Evolutionary conservation across 2,888 invertebrate species (phyloP).

Genomic region (Orthosia gracilis): DNA sequence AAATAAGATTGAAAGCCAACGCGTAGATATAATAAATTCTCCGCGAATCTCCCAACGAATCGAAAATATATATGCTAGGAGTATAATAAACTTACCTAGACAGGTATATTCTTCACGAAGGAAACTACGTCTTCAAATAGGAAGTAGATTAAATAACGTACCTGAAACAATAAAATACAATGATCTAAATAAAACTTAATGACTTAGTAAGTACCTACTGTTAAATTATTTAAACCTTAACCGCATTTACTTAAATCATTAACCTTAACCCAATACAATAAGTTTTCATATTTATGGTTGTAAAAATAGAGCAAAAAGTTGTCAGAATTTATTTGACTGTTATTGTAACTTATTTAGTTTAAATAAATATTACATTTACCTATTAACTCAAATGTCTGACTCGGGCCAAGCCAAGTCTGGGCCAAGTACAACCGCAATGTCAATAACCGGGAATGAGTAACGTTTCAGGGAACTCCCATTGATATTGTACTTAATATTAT

Average conservation of each 20-base stretch:
- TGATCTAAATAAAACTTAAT: background rate
- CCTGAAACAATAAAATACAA: conserved; percentile 49
- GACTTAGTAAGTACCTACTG: background rate
- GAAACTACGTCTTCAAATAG: background rate
- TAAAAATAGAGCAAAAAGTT: background rate
- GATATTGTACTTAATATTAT: background rate
- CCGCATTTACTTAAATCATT: too few relatives aligned
- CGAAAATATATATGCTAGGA: background rate
- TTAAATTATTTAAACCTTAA: background rate
- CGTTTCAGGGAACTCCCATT: conserved; percentile 7
- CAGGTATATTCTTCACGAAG: background rate
- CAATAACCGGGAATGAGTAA: conserved; percentile 18
- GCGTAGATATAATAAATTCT: background rate
- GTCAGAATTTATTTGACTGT: background rate
- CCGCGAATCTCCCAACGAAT: background rate
- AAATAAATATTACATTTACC: background rate
- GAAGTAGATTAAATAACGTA: conserved; percentile 28
- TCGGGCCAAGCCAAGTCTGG: background rate
- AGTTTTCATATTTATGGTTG: background rate
- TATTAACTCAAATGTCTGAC: background rate
- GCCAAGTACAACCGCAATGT: conserved; percentile 5
- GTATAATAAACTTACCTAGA: conserved; percentile 12
- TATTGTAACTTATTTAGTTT: background rate
- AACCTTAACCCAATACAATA: background rate
- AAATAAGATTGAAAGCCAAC: background rate